Base-by-base conservation (phyloP, 2,113 vertebrate species). In the Chloebia gouldiae region DNA sequence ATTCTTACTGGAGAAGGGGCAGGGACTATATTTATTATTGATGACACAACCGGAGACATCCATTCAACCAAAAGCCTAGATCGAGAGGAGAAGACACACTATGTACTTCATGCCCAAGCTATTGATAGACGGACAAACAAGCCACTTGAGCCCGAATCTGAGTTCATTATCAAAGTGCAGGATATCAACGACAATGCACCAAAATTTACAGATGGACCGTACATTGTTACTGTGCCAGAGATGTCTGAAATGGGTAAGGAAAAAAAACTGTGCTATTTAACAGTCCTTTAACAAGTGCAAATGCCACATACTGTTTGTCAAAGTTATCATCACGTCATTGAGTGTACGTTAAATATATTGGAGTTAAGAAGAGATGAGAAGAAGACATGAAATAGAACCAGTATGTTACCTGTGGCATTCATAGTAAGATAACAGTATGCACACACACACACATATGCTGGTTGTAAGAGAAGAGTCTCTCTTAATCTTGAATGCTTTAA, bases 101-200 rank as follows among this genome's bases (percentile, higher is more conserved):
- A 99, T 37, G 99, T 99, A n/a, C 98, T 99, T 86, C 99, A 99
- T 16, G 99, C 99, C 14, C 99, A 99, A 88, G 99, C 99, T 53
- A 97, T 99, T 90, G 99, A 99, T 83, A 98, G 99, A 95, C 81
- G 99, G 96, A 99, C 99, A 49, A 98, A 99, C 96, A 99, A 98
- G 88, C 99, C 99, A 15, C 98, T 99, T 4, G 99, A 99, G 81
- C 99, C 99, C 7, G 99, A 99, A 97, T 99, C 99, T 1, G 99
- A 99, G 92, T 99, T 99, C 95, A 99, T 99, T 97, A 99, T 99
- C 98, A 99, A 99, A 98, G 99, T 99, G 11, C 99, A 99, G 92
- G 99, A 99, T 91, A 99, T 99, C 98, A 99, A 99, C 7, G 99
- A 99, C 97, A 99, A 99, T 23, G 99, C 99, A 21, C 99, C 99